phyloP scores from a whole-genome alignment of 2,888 invertebrate species.

The Linnaemya tessellans region DNA sequence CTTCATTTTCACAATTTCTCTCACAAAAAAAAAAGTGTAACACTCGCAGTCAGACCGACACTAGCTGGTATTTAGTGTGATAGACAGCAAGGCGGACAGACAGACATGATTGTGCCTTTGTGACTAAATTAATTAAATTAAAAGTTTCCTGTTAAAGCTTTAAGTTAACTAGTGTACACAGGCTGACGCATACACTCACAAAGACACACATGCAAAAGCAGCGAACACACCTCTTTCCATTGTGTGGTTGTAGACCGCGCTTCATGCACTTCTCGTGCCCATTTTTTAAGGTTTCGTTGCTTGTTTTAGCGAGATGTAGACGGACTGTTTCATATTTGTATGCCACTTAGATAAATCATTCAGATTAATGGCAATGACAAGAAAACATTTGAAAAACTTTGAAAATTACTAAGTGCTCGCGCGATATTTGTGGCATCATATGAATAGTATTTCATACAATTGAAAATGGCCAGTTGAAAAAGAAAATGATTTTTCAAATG shows the following conservation, averaged over 20 bases:
- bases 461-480: background rate
- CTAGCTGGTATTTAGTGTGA: background rate
- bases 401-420: slow-evolving; percentile 29
- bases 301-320: slow-evolving; percentile 26
- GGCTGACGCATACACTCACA: background rate
- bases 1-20: slow-evolving; percentile 39
- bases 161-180: slow-evolving; percentile 64
- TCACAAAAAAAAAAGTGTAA: slow-evolving; percentile 3
- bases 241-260: slow-evolving; percentile 19
- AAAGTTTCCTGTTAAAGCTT: slow-evolving; percentile 82
- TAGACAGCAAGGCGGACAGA: slow-evolving; percentile 10
- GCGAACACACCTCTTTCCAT: slow-evolving; percentile 60
- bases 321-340: slow-evolving; percentile 47
- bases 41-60: background rate
- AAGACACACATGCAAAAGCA: background rate
- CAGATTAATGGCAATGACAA: slow-evolving; percentile 37
- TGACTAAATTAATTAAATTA: slow-evolving; percentile 83
- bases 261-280: slow-evolving; percentile 37
- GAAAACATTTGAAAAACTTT: slow-evolving; percentile 26
- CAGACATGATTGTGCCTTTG: slow-evolving; percentile 79
- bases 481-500: background rate
- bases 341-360: slow-evolving; percentile 53
- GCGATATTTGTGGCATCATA: slow-evolving; percentile 1
- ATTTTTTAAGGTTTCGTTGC: slow-evolving; percentile 26
- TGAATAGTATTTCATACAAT: background rate